Evolutionary conservation across 2,113 vertebrate species (phyloP).

Genomic region (Proteles cristata): DNA sequence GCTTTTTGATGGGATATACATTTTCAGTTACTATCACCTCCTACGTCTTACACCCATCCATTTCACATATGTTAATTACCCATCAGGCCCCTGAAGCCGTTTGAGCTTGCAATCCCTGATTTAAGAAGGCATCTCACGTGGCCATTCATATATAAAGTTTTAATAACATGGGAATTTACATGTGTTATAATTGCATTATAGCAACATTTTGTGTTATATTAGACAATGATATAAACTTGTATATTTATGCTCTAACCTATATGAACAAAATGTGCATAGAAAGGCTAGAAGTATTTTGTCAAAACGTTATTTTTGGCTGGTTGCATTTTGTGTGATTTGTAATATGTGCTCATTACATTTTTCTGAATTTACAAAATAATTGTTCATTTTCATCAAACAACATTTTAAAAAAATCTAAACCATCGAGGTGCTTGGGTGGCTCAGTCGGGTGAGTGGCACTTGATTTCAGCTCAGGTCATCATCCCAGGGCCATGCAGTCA

Average conservation of each 20-base stretch:
- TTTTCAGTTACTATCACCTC: background rate
- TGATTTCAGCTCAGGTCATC: too few species aligned
- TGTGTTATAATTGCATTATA: background rate
- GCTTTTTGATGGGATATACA: background rate
- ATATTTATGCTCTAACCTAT: background rate
- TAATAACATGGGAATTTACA: background rate
- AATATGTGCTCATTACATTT: background rate
- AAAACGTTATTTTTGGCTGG: background rate
- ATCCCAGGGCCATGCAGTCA: too few species aligned
- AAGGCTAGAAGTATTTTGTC: background rate
- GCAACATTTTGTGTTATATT: conserved; percentile 21
- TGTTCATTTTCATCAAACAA: conserved; percentile 18
- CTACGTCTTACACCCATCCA: background rate
- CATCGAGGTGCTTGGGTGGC: too few species aligned
- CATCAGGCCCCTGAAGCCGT: background rate
- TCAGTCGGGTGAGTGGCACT: too few species aligned
- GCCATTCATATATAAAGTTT: background rate
- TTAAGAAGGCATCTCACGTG: background rate
- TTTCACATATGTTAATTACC: background rate
- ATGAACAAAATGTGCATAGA: background rate
- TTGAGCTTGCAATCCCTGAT: background rate
- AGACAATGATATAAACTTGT: background rate
- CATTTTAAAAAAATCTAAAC: background rate
- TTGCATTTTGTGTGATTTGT: background rate
- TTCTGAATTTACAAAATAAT: background rate